Base-by-base conservation (phyloP, 2,113 vertebrate genomes). In the Pseudorhombus dupliciocellatus region DNA sequence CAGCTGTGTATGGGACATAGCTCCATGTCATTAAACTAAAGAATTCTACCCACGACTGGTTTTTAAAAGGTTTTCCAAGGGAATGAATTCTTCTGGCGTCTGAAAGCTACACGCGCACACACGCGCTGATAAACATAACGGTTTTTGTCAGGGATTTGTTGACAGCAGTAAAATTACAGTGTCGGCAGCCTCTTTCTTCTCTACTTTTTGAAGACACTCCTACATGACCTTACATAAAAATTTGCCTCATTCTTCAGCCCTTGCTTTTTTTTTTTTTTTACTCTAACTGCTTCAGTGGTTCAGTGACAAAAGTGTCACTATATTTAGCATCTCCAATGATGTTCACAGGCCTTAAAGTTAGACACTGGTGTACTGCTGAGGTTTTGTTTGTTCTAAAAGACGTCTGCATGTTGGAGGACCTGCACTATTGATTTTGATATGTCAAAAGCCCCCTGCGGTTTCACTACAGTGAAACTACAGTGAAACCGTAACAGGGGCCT, bases 401-500 rank as follows among this genome's bases (percentile, higher is more conserved):
- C 18, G 52, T 73, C 55, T 74, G 63, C 40, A 71, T 80, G 70
- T 77, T 50, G 56, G 44, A 68, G 15, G 24, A 73, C 57, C 66
- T 77, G 64, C 30, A 55, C 54, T 61, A 64, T 84, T 71, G 80
- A 78, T 80, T 87, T 67, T 59, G 55, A 83, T 54, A 22, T 16
- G 64, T 77, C 77, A 78, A 79, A 76, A 46, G 6, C 28, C 30
- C 37, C 66, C 70, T 2, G 26, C 12, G 21, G 79, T 48, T 72
- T 73, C 5, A 20, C 63, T 10, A 22, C 42, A 44, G 16, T 67
- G 52, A 67, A 57, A n/a, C 62, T 10, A 24, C 40, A 44, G 16
- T 64, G 51, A 67, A 58, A 59, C 58, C 52, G 75, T 62, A 66
- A 26, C 46, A 0, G 48, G 77, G 55, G 46, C 61, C 50, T 83